Base-by-base conservation (phyloP, 2,797 vertebrate species). In the Dendrocincla fuliginosa region DNA sequence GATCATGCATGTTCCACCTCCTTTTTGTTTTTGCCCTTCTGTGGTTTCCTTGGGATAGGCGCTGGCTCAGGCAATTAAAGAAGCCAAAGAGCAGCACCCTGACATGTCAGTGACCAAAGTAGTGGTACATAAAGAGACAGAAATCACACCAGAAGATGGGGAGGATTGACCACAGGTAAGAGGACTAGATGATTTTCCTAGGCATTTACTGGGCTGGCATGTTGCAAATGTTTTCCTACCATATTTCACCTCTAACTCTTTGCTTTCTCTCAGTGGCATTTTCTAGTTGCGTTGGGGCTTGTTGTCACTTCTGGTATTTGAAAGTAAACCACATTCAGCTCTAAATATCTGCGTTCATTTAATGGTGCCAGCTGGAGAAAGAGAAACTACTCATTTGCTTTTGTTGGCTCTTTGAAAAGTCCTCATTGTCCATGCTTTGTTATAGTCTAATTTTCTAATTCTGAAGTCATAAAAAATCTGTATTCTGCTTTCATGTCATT, bases 21-120 rank as follows among this genome's bases (percentile, higher is more conserved):
- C 98, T 99, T 98, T 99, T 98, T 99, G 98, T 99, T 98, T 99
- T 98, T 98, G 98, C 98, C 98, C 98, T 98, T 96, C 98, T 97
- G 97, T 99, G 99, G 96, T 98, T 98, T 97, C 98, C 97, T 94
- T 98, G 98, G 98, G 98, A 98, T 98, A 99, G 99, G 99, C 99
- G 97, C 99, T 99, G 98, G 99, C 99, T 99, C 99, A 99, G 98
- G 99, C 99, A 98, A 99, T 99, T 98, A 99, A 99, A 99, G 99
- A 99, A 98, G 99, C 99, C 98, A 99, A 99, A 99, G 99, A 99
- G 98, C 99, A 99, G 98, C 99, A 99, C 98, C 99, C 99, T 98
- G 99, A 99, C 98, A 99, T 99, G 99, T 99, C 99, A 98, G 99
- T 99, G 98, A 99, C 99, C 99, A 99, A 99, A 98, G 99, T 99